These are phyloP conservation scores for Xenentodon cancila DNA, from an alignment of 2,797 vertebrate species.

Conservation along the genomic window DNA sequence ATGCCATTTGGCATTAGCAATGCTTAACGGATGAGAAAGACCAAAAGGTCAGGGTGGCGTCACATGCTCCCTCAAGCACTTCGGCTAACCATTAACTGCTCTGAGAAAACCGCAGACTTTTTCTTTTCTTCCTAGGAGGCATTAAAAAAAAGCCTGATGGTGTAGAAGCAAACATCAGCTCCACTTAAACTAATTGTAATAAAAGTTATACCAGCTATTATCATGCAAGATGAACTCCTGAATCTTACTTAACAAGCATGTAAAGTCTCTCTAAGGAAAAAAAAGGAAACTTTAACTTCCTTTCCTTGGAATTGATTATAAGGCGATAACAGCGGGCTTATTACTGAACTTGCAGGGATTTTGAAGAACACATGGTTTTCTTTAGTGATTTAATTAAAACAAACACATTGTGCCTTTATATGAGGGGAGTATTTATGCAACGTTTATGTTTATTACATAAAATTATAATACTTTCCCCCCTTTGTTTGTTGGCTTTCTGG, in stretches of 20 bases:
- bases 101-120: background rate
- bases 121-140: background rate
- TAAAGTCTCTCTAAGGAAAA: too few species aligned
- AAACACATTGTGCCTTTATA: background rate
- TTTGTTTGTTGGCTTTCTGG: too few species aligned
- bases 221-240: too few species aligned
- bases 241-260: too few species aligned
- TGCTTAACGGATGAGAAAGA: conserved; percentile 62
- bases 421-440: too few species aligned
- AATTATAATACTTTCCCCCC: too few species aligned
- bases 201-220: too few species aligned
- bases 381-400: background rate
- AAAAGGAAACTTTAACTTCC: too few species aligned
- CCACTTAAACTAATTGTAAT: too few species aligned
- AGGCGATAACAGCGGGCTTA: background rate
- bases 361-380: background rate
- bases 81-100: conserved; percentile 5
- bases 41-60: conserved; percentile 53
- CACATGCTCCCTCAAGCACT: conserved; percentile 6
- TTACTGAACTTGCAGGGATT: background rate
- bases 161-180: too few species aligned
- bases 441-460: too few species aligned
- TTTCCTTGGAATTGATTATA: background rate
- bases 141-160: too few species aligned
- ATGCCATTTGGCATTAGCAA: conserved; percentile 66